A percentile compares a stretch with the other conserved stretches of the same genome.
Evolutionary conservation across 2,113 vertebrate species (phyloP).

Genomic region (Pachyramphus minor): DNA sequence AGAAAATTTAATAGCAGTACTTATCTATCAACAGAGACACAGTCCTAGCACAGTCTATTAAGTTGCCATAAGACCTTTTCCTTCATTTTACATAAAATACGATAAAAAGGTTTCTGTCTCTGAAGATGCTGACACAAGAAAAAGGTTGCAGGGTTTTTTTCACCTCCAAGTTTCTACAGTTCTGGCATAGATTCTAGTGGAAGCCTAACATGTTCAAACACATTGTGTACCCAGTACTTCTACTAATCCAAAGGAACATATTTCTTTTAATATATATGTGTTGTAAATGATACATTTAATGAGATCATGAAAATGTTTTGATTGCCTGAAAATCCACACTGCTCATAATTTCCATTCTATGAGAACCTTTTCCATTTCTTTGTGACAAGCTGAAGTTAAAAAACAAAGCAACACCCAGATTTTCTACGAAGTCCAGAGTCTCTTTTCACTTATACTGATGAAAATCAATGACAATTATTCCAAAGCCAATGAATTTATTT

Average conservation of each 20-base stretch:
- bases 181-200: neutral
- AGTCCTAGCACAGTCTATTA: neutral
- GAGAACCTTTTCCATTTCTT: neutral
- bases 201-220: constrained; percentile 31
- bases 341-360: constrained; percentile 23
- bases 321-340: constrained; percentile 44
- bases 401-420: neutral
- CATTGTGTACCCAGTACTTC: neutral
- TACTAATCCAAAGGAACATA: neutral
- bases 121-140: neutral
- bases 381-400: neutral
- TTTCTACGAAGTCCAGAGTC: neutral
- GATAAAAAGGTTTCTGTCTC: neutral
- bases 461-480: neutral
- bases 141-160: neutral
- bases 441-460: neutral
- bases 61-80: neutral
- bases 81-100: neutral
- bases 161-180: neutral
- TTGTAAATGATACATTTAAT: constrained; percentile 22
- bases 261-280: constrained; percentile 22
- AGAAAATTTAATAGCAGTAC: neutral
- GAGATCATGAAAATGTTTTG: constrained; percentile 36
- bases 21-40: neutral
- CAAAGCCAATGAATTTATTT: neutral